phyloP scores from a whole-genome alignment of 2,888 invertebrate species.

The Nemoura dubitans region DNA sequence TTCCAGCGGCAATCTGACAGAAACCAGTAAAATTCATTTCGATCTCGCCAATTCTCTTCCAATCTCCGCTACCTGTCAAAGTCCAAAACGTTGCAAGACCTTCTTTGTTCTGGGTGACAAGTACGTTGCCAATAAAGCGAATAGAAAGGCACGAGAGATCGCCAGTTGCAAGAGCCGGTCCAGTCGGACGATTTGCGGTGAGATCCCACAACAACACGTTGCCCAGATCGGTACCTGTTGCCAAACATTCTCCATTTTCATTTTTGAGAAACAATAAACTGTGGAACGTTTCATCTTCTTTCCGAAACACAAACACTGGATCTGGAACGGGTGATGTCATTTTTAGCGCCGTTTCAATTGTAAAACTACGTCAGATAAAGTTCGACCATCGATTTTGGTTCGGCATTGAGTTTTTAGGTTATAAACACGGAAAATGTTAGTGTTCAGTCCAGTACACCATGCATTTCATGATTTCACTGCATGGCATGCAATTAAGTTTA shows the following conservation, averaged over 20 bases:
- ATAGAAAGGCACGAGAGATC: conserved; percentile 67
- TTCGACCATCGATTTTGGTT: too few relatives aligned
- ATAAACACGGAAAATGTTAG: too few relatives aligned
- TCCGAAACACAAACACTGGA: conserved; percentile 77
- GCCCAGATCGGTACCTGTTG: conserved; percentile 10
- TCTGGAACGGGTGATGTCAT: conserved; percentile 65
- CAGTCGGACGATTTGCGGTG: background rate
- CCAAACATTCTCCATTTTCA: background rate
- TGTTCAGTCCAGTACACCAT: too few relatives aligned
- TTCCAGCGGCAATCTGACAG: conserved; percentile 59
- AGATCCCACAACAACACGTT: background rate
- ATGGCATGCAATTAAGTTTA: too few relatives aligned
- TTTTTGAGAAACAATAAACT: conserved; percentile 68
- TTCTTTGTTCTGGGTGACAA: conserved; percentile 80
- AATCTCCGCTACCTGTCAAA: conserved; percentile 65
- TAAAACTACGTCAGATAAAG: too few relatives aligned
- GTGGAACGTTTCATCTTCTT: conserved; percentile 77
- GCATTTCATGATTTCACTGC: too few relatives aligned
- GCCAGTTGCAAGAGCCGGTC: background rate
- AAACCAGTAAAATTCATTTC: conserved; percentile 74
- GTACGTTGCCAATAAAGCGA: conserved; percentile 67
- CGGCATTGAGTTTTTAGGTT: too few relatives aligned
- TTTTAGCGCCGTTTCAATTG: background rate
- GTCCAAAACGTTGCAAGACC: conserved; percentile 75
- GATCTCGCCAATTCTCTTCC: conserved; percentile 64